Evolutionary conservation across 2,888 invertebrate species (phyloP), one percentile per base, ranked within the genome.

Genomic region (Molorchus minor): DNA sequence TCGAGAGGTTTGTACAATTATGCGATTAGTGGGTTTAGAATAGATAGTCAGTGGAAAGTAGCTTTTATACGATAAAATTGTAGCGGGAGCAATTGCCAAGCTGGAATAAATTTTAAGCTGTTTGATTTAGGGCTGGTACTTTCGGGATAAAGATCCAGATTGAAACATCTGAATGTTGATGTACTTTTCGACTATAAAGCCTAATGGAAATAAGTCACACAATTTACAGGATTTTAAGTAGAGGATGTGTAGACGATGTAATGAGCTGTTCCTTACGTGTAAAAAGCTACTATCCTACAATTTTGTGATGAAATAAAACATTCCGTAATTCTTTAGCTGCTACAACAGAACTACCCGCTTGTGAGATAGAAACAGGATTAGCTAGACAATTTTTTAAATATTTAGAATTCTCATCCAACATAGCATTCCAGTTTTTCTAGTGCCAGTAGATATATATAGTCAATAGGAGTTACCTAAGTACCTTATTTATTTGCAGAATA

Each of bases 301-400:
- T 45, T 43, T 59, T 54, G 29, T 33, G 8, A 38, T 21, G 46
- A 15, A 51, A 17, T 55, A 21, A 62, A 17, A 13, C 30, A 44
- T 35, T 59, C 30, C 13, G 61, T 56, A 66, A 68, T 65, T 67
- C 72, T 74, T 81, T 87, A 90, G 90, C 86, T 90, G 90, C 86
- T 90, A 90, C 88, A 90, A 90, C 86, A 87, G 90, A 86, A 90
- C 90, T 73, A 90, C 90, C 77, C 87, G 89, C 79, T 88, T 89
- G 82, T 89, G 87, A 88, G 75, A 62, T 72, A 65, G 58, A 61
- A 58, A 51, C 59, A 58, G 58, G 61, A 67, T 61, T 67, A 69
- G 64, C 57, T 68, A 68, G 67, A 54, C 41, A 58, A 61, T 63
- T 60, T 63, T 58, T 56, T 56, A 33, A 46, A 51, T 64, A 57